Evolutionary conservation across 2,113 vertebrate genomes (phyloP), one percentile per base, ranked within the genome.

Genomic region (Oryzias melastigma): DNA sequence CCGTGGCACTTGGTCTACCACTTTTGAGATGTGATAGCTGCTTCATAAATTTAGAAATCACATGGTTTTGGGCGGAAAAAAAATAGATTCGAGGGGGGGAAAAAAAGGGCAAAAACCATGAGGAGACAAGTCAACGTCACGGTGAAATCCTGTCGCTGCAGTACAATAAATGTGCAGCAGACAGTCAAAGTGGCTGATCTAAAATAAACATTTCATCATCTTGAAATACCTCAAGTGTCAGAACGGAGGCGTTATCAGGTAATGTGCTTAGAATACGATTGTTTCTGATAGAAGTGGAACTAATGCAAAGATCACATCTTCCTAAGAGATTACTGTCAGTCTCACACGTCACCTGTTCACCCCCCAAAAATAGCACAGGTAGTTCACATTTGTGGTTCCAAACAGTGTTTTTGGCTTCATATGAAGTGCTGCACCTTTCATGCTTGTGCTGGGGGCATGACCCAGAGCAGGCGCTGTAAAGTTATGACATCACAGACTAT

Each of bases 21-120:
- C 55, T 71, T 67, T 52, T 41, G 25, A 62, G 35, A 27, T 20
- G 20, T 5, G 56, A 52, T 69, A 62, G 16, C 53, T 7, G 43
- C 58, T 77, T 66, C 64, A 64, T 60, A 52, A 68, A 58, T 40
- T 45, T 42, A 44, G 52, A 68, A 55, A 52, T 29, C 47, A 24
- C 12, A 25, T 56, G 41, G 17, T 71, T 68, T 54, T 27, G 5
- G 0, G 15, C 68, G 52, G 27, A n/a, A 56, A 52, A 69, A 50
- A 64, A 67, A 22, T 22, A 22, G 3, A 22, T 22, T 22, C 3
- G 22, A 22, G 22, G 22, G 22, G 22, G 78, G 69, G 77, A 65
- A 65, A n/a, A 35, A 35, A 55, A n/a, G 50, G 7, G 65, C 58
- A 58, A 57, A 64, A 72, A 66, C 18, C 20, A 15, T 65, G 14